Evolutionary conservation across 2,113 vertebrate species (phyloP), one percentile per base, ranked within the genome.

Genomic region (Perognathus longimembris): DNA sequence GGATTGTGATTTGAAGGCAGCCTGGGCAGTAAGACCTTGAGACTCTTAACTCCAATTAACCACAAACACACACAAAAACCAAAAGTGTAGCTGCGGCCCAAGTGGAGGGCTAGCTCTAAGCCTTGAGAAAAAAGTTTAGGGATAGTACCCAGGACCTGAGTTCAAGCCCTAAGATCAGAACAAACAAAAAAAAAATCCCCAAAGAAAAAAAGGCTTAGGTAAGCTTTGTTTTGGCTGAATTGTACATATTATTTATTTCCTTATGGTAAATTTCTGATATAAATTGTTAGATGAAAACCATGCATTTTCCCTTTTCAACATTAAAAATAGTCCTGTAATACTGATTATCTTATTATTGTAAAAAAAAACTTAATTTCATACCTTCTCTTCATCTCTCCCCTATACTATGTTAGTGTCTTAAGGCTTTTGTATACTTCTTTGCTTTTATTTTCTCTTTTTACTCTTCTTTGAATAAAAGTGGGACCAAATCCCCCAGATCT

Each of bases 231-330:
- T 73, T 66, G 80, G 45, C 38, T 92, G 75, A 90, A 80, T 57
- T 94, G 38, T 74, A 21, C 5, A 26, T 88, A 50, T 59, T 89
- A 45, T 75, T 74, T 89, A 59, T 81, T 91, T 34, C 34, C 30
- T 90, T 61, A 38, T 28, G 26, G 32, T 90, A 69, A 76, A 83
- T 88, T 88, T 6, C 40, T 95, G 40, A 86, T 83, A 1, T 80
- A 90, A 94, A 67, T 82, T 90, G 22, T 76, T 93, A 8, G 26
- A 81, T 75, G 10, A 82, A 93, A 96, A 91, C 36, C 28, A 67
- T 45, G 21, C 4, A 74, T 38, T 91, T 88, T 84, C 9, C 36
- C 4, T 82, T 91, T 84, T 86, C 63, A 77, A 17, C 0, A 8
- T 61, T 83, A 54, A 61, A 21, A 74, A 63, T 85, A 79, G 30